Percentiles rank a stretch among this genome's conserved stretches.
These are phyloP conservation scores for Miltochrista miniata DNA, from an alignment of 2,888 invertebrate genomes.

Conservation along the genomic window DNA sequence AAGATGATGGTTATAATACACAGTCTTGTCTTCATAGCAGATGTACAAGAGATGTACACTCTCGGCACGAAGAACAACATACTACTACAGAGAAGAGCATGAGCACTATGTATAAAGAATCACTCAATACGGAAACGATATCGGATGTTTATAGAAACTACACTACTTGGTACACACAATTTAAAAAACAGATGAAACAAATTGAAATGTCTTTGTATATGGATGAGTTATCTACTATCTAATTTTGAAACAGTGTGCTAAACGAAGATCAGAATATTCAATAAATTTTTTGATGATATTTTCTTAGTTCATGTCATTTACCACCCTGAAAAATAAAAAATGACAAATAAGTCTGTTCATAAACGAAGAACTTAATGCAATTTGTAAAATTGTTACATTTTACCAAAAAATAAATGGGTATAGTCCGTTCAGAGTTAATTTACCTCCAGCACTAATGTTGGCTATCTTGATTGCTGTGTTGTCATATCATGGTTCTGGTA, in stretches of 20 bases:
- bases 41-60: not conserved
- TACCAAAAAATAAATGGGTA: no score
- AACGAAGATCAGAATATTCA: no score
- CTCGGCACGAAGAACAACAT: not conserved
- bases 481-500: no score
- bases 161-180: slow-evolving; percentile 58
- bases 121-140: not conserved
- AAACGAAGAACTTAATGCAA: no score
- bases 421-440: no score
- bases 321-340: no score
- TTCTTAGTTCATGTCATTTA: no score
- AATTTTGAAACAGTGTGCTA: not conserved
- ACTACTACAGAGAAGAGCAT: not conserved
- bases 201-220: slow-evolving; percentile 61
- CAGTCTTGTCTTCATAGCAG: slow-evolving; percentile 11
- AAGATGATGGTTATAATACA: slow-evolving; percentile 20
- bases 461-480: no score
- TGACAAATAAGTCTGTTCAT: no score
- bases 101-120: not conserved
- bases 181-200: slow-evolving; percentile 55
- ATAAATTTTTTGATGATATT: no score
- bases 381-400: no score
- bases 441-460: no score
- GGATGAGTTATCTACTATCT: slow-evolving; percentile 51
- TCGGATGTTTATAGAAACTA: slow-evolving; percentile 30